phyloP scores from a whole-genome alignment of 2,888 invertebrate genomes.

The Dynastes grantii region DNA sequence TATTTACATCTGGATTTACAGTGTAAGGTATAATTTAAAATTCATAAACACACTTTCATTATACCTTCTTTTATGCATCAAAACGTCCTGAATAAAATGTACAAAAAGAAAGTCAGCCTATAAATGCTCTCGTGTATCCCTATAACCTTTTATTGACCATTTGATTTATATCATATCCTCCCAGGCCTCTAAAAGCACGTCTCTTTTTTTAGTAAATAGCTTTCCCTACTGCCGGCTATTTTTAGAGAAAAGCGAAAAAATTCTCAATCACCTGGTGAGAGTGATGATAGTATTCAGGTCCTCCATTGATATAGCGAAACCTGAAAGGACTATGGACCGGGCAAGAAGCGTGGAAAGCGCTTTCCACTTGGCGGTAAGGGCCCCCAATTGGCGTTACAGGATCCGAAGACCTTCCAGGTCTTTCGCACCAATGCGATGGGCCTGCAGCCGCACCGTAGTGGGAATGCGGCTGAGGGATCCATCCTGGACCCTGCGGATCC shows the following conservation, averaged over 20 bases:
- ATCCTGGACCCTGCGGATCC: constrained; percentile 72
- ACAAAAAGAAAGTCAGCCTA: background rate
- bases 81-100: too few relatives aligned
- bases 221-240: background rate
- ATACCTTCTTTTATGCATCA: too few relatives aligned
- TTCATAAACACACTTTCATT: too few relatives aligned
- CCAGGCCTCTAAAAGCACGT: too few relatives aligned
- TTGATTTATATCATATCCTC: too few relatives aligned
- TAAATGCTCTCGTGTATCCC: background rate
- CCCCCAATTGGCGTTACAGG: constrained; percentile 72
- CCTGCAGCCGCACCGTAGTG: constrained; percentile 62
- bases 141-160: background rate
- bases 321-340: constrained; percentile 85
- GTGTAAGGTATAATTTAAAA: too few relatives aligned
- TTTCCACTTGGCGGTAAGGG: constrained; percentile 71
- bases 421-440: constrained; percentile 65
- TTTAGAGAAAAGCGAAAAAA: background rate
- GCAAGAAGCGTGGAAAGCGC: constrained; percentile 74
- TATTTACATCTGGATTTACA: too few relatives aligned
- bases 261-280: constrained; percentile 46
- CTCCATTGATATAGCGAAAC: constrained; percentile 75
- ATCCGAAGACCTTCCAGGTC: constrained; percentile 70
- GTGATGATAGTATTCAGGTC: constrained; percentile 60
- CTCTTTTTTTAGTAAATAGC: too few relatives aligned
- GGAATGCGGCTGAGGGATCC: constrained; percentile 65